These are phyloP conservation scores for Caenorhabditis sp. DNA, from an alignment of 2,888 invertebrate species.

Conservation along the genomic window DNA sequence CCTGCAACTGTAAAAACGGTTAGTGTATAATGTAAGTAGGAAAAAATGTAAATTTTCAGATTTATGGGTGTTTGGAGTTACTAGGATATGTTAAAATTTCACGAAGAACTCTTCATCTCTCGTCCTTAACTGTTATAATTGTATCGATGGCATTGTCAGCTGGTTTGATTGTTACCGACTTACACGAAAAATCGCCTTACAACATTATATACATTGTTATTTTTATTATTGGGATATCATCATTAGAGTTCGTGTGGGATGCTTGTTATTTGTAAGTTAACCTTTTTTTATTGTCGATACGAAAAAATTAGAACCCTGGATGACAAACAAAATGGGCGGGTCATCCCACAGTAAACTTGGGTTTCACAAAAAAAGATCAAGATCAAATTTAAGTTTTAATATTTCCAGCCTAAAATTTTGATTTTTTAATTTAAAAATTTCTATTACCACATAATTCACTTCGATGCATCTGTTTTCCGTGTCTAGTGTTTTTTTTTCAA, in stretches of 20 bases:
- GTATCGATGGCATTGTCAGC: constrained; percentile 25
- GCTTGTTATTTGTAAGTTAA: constrained; percentile 38
- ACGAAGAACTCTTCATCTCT: constrained; percentile 31
- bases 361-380: too few species aligned
- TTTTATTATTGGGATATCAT: constrained; percentile 22
- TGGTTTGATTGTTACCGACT: constrained; percentile 10
- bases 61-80: constrained; percentile 29
- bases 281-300: too few species aligned
- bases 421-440: too few species aligned
- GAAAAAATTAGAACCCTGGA: too few species aligned
- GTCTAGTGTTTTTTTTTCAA: too few species aligned
- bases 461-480: too few species aligned
- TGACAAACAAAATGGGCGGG: too few species aligned
- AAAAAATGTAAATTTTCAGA: constrained; percentile 10
- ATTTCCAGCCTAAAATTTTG: too few species aligned
- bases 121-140: constrained; percentile 24
- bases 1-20: constrained; percentile 13
- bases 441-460: too few species aligned
- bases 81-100: constrained; percentile 2
- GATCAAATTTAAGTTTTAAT: too few species aligned
- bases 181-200: constrained; percentile 15
- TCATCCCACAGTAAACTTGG: too few species aligned
- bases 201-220: constrained; percentile 15
- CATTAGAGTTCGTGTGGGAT: constrained; percentile 39
- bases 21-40: background rate